These are phyloP conservation scores for Clanis bilineata DNA, from an alignment of 2,888 invertebrate species.

Conservation along the genomic window DNA sequence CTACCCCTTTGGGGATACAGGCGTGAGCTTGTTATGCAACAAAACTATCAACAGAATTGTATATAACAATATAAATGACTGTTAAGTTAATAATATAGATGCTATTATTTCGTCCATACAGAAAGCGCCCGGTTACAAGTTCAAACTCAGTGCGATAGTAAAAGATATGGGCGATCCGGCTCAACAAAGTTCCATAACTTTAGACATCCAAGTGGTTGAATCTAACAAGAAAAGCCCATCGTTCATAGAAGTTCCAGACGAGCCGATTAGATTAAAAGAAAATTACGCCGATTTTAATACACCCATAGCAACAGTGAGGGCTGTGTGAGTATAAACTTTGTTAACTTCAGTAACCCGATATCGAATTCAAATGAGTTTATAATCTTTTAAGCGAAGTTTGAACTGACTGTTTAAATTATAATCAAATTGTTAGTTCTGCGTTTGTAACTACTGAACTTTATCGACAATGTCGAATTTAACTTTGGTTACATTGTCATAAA, in stretches of 20 bases:
- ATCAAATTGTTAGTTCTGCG: constrained; percentile 17
- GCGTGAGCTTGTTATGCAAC: no score
- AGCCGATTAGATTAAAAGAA: constrained; percentile 86
- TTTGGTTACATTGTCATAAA: constrained; percentile 14
- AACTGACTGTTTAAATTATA: constrained; percentile 15
- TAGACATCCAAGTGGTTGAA: constrained; percentile 92
- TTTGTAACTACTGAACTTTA: constrained; percentile 15
- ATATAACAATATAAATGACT: background rate
- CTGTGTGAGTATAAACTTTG: constrained; percentile 80
- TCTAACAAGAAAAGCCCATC: constrained; percentile 93
- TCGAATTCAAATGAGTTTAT: constrained; percentile 19
- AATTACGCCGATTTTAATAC: constrained; percentile 87
- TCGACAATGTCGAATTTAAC: constrained; percentile 16
- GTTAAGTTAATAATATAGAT: constrained; percentile 21
- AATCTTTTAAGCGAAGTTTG: constrained; percentile 20
- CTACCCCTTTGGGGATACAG: no score
- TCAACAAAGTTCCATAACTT: constrained; percentile 87
- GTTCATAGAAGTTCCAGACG: constrained; percentile 84
- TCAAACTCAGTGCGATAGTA: constrained; percentile 88
- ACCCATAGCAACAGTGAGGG: constrained; percentile 87
- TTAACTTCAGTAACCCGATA: constrained; percentile 17
- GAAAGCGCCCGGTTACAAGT: constrained; percentile 85
- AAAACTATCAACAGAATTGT: no score
- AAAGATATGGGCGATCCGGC: constrained; percentile 87
- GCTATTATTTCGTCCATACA: constrained; percentile 51